phyloP scores from a whole-genome alignment of 2,888 invertebrate genomes.

The Hirtodrosophila alboralis region DNA sequence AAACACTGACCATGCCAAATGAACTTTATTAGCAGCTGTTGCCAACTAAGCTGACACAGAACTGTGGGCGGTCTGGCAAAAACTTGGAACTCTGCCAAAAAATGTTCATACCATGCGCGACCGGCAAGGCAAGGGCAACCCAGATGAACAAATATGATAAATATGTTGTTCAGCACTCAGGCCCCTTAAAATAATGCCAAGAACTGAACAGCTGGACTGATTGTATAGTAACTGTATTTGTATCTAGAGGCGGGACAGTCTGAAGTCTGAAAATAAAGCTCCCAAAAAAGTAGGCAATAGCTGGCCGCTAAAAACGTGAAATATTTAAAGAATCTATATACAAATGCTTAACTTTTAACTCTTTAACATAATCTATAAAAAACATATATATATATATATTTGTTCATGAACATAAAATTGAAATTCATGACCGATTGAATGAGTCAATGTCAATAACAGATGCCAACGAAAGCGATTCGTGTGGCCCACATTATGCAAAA shows the following conservation, averaged over 20 bases:
- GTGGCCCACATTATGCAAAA: conserved; percentile 34
- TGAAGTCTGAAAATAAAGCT: not conserved
- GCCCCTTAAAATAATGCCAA: conserved; percentile 9
- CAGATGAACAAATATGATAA: conserved; percentile 17
- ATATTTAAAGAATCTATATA: not conserved
- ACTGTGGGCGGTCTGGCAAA: conserved; percentile 43
- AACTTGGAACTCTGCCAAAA: conserved; percentile 44
- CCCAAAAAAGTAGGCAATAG: conserved; percentile 43
- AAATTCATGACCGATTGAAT: conserved; percentile 33
- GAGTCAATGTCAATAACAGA: conserved; percentile 53
- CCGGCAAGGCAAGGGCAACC: conserved; percentile 39
- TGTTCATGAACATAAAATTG: conserved; percentile 4
- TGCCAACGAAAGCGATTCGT: conserved; percentile 26
- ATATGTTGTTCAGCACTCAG: conserved; percentile 22
- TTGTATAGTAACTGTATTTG: no score
- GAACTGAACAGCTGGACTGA: not conserved
- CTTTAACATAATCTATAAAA: no score
- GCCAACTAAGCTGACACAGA: conserved; percentile 48
- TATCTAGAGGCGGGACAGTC: no score
- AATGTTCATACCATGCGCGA: conserved; percentile 1
- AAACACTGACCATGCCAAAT: conserved; percentile 69
- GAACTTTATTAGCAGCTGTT: conserved; percentile 64
- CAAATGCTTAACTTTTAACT: not conserved
- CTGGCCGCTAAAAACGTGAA: no score
- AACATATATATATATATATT: not conserved